phyloP scores from a whole-genome alignment of 2,888 invertebrate genomes.

The Microchrysa polita region DNA sequence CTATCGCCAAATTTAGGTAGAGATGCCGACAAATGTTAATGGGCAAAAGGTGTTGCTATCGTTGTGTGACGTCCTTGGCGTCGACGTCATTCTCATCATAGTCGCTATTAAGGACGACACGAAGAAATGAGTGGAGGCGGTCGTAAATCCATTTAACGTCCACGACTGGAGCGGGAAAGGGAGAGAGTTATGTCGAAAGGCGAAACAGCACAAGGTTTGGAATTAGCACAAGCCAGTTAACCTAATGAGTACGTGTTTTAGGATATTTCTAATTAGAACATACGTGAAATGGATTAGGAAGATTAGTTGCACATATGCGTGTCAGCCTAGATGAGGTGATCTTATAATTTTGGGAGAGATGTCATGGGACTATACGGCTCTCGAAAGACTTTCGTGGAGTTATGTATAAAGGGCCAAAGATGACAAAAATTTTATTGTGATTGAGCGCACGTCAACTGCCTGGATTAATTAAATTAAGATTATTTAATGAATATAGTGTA shows the following conservation, averaged over 20 bases:
- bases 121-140: conserved; percentile 11
- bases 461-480: no score
- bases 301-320: conserved; percentile 37
- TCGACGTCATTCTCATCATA: conserved; percentile 36
- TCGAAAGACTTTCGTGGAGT: no score
- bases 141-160: conserved; percentile 37
- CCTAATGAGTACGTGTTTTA: conserved; percentile 35
- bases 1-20: neutral
- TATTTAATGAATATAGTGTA: no score
- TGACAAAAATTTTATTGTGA: no score
- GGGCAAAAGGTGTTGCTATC: conserved; percentile 48
- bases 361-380: no score
- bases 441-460: no score
- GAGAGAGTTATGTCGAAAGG: no score
- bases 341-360: neutral
- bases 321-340: neutral
- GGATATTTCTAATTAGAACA: conserved; percentile 32
- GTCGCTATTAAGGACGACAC: conserved; percentile 12
- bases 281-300: conserved; percentile 32
- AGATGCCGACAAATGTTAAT: conserved; percentile 47
- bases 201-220: neutral
- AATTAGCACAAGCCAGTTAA: conserved; percentile 35
- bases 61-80: no score
- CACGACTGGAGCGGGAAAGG: neutral
- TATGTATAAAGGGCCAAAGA: no score